Base-by-base conservation (phyloP, 2,113 vertebrate genomes). In the Theristicus caerulescens region DNA sequence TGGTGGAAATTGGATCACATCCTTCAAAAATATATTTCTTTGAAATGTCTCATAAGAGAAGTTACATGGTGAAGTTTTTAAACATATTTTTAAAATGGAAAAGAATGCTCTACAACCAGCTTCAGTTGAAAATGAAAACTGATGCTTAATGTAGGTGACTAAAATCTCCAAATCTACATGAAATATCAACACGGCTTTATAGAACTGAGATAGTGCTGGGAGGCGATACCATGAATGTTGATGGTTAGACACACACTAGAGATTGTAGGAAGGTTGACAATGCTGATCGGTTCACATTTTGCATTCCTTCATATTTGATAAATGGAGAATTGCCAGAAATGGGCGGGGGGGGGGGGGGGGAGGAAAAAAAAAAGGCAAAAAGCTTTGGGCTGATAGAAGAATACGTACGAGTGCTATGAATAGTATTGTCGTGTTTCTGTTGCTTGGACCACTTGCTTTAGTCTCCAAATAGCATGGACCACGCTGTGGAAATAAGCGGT, bases 41-140 rank as follows among this genome's bases (percentile, higher is more conserved):
- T 61, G 34, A 70, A 65, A 52, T 40, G 24, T 44, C 87, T 76
- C 5, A 2, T 59, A 47, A 46, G 21, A n/a, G 27, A 73, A 54
- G 12, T 18, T 58, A 20, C 13, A 10, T 42, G 0, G 0, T 15
- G 67, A 72, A n/a, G 5, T 10, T 73, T 42, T 62, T 0, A 16
- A 58, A 44, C 32, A 6, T n/a, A 6, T 14, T 61, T 57, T 70
- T 46, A 46, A 57, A 44, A 57, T 42, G 29, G 31, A 83, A 49
- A 8, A 51, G 44, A 54, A 40, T 40, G 9, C 20, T 46, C 44
- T 59, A 8, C 24, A 73, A n/a, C 31, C 17, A 46, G 16, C 22
- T 46, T 58, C 31, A 59, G 12, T 4, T 78, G 59, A 70, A 76
- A 74, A 70, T 32, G 24, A 34, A 83, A 93, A 21, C 31, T 38